Evolutionary conservation across 2,113 vertebrate species (phyloP).

Genomic region (Pristiophorus japonicus): DNA sequence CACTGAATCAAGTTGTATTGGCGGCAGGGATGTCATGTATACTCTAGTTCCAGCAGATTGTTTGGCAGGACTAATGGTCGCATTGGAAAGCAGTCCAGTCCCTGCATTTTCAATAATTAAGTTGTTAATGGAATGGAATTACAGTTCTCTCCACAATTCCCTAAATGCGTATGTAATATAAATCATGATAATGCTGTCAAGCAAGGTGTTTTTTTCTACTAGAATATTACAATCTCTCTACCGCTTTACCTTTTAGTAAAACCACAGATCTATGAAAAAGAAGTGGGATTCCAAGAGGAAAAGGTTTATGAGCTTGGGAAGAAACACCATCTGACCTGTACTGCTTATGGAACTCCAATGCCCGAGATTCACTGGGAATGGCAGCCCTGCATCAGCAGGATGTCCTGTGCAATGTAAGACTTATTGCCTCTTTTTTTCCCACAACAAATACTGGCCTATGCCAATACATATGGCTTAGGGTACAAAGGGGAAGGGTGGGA

Average conservation of each 20-base stretch:
- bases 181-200: conserved; percentile 43
- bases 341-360: conserved; percentile 55
- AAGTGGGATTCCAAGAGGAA: conserved; percentile 49
- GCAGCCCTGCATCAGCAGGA: conserved; percentile 63
- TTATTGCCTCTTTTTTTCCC: conserved; percentile 43
- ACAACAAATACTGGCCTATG: conserved; percentile 48
- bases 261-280: conserved; percentile 73
- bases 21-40: neutral
- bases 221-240: neutral
- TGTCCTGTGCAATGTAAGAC: conserved; percentile 43
- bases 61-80: conserved; percentile 37
- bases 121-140: conserved; percentile 42
- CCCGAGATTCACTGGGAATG: conserved; percentile 71
- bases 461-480: conserved; percentile 47
- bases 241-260: conserved; percentile 56
- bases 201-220: neutral
- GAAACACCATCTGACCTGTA: conserved; percentile 66
- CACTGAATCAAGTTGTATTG: neutral
- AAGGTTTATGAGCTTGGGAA: conserved; percentile 52
- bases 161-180: conserved; percentile 48
- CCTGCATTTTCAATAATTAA: conserved; percentile 42
- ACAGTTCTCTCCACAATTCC: conserved; percentile 40
- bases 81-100: conserved; percentile 39
- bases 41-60: neutral
- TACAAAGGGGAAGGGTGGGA: conserved; percentile 19